phyloP scores from a whole-genome alignment of 2,888 invertebrate genomes.

The Osedax frankpressi region DNA sequence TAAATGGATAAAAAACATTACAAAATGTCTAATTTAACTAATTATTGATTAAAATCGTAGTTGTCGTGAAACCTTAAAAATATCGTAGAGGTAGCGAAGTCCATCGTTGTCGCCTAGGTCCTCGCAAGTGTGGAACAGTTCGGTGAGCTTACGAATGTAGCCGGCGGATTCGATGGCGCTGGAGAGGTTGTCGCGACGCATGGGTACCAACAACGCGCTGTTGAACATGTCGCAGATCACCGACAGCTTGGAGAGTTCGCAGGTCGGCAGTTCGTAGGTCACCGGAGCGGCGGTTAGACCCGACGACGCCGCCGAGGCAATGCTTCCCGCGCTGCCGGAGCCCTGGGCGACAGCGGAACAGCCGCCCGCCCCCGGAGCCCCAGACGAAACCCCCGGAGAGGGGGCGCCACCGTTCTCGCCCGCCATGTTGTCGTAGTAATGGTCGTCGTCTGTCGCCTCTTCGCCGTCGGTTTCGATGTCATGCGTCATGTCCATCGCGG shows the following conservation, averaged over 20 bases:
- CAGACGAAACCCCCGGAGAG: too few relatives aligned
- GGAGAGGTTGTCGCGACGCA: slow-evolving; percentile 84
- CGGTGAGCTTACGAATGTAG: slow-evolving; percentile 74
- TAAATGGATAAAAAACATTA: too few relatives aligned
- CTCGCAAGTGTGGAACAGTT: slow-evolving; percentile 90
- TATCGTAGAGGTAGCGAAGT: slow-evolving; percentile 83
- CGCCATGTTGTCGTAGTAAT: slow-evolving; percentile 71
- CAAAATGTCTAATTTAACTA: too few relatives aligned
- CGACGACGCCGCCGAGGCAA: not conserved
- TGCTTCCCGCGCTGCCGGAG: not conserved
- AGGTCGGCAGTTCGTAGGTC: slow-evolving; percentile 83
- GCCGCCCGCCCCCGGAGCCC: too few relatives aligned
- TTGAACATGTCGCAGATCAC: slow-evolving; percentile 69
- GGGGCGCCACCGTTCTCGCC: too few relatives aligned
- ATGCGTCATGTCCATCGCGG: slow-evolving; percentile 92
- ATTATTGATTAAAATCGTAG: too few relatives aligned
- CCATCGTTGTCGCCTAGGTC: slow-evolving; percentile 80
- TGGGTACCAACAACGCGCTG: slow-evolving; percentile 61
- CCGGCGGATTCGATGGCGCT: slow-evolving; percentile 81
- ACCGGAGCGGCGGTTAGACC: slow-evolving; percentile 70
- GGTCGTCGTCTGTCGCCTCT: slow-evolving; percentile 54
- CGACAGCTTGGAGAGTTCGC: slow-evolving; percentile 80
- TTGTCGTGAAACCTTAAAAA: too few relatives aligned
- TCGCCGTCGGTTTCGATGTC: slow-evolving; percentile 43
- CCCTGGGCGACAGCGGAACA: too few relatives aligned